These are phyloP conservation scores for Andinoacara biseriatus DNA, from an alignment of 2,113 vertebrate genomes.

Conservation along the genomic window DNA sequence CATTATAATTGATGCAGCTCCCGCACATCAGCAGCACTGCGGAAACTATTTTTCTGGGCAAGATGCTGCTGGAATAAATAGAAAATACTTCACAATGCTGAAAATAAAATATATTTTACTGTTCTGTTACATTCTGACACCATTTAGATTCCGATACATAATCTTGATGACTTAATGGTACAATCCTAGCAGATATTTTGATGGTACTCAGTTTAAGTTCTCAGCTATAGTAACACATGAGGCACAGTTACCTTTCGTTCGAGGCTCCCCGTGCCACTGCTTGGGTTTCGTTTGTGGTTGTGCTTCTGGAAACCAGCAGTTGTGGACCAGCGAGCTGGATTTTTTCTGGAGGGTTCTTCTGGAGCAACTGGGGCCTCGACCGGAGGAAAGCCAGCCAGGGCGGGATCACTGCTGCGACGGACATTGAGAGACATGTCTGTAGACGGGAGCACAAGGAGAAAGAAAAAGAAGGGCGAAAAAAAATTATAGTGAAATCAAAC, in stretches of 20 bases:
- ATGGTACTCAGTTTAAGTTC: neutral
- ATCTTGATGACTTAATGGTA: neutral
- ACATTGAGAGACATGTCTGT: conserved; percentile 96
- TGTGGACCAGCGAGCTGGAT: conserved; percentile 92
- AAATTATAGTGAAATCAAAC: neutral
- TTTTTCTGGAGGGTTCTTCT: conserved; percentile 93
- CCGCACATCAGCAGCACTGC: conserved; percentile 3
- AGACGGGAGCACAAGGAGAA: neutral
- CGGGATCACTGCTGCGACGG: conserved; percentile 95
- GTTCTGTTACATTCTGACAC: neutral
- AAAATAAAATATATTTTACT: neutral
- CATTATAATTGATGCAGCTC: conserved; percentile 40
- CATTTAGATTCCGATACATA: neutral
- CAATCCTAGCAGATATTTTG: rapidly evolving
- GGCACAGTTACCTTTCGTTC: conserved; percentile 87
- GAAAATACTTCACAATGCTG: neutral
- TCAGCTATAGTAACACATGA: neutral
- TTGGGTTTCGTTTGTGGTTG: conserved; percentile 62
- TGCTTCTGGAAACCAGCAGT: conserved; percentile 89
- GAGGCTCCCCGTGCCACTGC: conserved; percentile 76
- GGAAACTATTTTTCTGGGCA: conserved; percentile 11
- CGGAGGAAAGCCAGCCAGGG: conserved; percentile 82
- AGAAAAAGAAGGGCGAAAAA: neutral
- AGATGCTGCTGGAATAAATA: conserved; percentile 8
- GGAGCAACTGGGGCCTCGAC: conserved; percentile 82